Conservation (phyloP, 2,888 invertebrate genomes). For the Strigamia maritima region DNA sequence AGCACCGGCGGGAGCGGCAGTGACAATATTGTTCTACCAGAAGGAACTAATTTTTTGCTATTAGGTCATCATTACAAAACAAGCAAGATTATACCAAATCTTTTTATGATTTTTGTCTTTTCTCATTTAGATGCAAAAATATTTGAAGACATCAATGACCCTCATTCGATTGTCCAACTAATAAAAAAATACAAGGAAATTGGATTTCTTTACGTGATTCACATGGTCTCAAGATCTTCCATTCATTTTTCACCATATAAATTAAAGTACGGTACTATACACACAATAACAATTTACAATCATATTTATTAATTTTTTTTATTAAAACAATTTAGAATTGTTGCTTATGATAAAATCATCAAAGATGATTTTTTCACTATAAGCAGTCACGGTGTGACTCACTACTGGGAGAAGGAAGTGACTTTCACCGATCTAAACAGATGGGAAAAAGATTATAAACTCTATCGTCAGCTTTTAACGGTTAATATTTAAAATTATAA, state of each 20-base stretch:
- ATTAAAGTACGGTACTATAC: neutral
- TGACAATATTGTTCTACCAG: neutral
- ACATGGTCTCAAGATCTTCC: slow-evolving; percentile 61
- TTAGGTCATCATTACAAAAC: neutral
- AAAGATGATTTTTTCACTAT: slow-evolving; percentile 74
- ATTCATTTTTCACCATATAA: slow-evolving; percentile 1
- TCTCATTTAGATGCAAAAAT: neutral
- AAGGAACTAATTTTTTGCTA: slow-evolving; percentile 8
- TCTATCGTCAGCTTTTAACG: slow-evolving; percentile 71
- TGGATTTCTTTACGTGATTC: slow-evolving; percentile 72
- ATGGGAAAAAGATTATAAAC: slow-evolving; percentile 80
- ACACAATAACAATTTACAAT: neutral
- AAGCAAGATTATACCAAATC: neutral
- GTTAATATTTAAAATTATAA: slow-evolving; percentile 50
- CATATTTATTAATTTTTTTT: neutral
- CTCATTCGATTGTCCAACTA: slow-evolving; percentile 53
- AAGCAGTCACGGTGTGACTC: slow-evolving; percentile 76
- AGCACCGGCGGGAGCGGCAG: neutral
- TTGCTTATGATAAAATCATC: slow-evolving; percentile 67
- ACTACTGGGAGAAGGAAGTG: slow-evolving; percentile 62
- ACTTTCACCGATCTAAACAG: slow-evolving; percentile 71
- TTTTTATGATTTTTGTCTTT: neutral
- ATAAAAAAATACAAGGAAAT: slow-evolving; percentile 60
- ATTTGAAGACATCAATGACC: slow-evolving; percentile 21
- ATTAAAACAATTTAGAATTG: slow-evolving; percentile 60